Percentiles rank a stretch among this genome's conserved stretches.
Evolutionary conservation across 2,888 invertebrate genomes (phyloP).

Genomic region (Perizoma flavofasciatum): DNA sequence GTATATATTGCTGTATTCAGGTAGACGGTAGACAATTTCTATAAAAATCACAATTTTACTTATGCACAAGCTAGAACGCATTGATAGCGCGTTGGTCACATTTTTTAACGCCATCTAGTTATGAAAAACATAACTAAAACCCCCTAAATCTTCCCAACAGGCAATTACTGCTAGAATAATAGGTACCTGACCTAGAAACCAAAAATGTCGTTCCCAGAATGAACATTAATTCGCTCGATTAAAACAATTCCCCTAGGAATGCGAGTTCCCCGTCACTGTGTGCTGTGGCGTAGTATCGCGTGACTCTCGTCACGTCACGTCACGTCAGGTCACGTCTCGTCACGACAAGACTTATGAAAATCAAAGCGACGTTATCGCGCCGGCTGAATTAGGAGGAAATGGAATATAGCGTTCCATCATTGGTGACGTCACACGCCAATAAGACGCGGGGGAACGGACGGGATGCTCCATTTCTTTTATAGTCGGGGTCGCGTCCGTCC

Average conservation of each 20-base stretch:
- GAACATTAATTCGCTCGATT: constrained; percentile 23
- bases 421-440: constrained; percentile 20
- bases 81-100: too few relatives aligned
- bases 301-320: constrained; percentile 15
- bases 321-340: constrained; percentile 25
- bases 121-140: too few relatives aligned
- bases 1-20: too few relatives aligned
- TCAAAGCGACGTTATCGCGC: constrained; percentile 33
- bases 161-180: too few relatives aligned
- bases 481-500: too few relatives aligned
- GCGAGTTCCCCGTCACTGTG: constrained; percentile 7
- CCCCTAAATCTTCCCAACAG: too few relatives aligned
- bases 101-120: too few relatives aligned
- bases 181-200: constrained; percentile 2
- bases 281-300: constrained; percentile 13
- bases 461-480: too few relatives aligned
- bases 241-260: constrained; percentile 14
- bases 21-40: too few relatives aligned
- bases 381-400: constrained; percentile 30
- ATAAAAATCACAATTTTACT: too few relatives aligned
- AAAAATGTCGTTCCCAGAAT: constrained; percentile 13
- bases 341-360: constrained; percentile 34
- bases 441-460: constrained; percentile 8
- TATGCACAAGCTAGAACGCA: too few relatives aligned
- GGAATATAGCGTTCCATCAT: constrained; percentile 29